Conservation (phyloP, 2,888 invertebrate genomes). For the Xestia c-nigrum region DNA sequence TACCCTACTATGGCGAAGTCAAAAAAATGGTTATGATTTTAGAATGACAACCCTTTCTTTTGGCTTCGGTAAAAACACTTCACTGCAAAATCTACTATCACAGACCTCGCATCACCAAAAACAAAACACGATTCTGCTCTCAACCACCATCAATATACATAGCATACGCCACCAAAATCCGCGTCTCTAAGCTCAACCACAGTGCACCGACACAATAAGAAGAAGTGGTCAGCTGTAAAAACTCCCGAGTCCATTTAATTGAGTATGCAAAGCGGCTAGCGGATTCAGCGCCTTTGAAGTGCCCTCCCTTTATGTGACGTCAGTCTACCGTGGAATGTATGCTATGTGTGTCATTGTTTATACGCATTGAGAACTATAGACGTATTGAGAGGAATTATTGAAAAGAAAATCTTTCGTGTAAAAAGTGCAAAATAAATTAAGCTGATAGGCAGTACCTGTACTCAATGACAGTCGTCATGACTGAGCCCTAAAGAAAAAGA, state of each 20-base stretch:
- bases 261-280: conserved; percentile 68
- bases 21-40: no score
- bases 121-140: conserved; percentile 24
- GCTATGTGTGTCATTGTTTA: conserved; percentile 20
- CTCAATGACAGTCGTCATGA: no score
- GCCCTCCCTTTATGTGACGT: conserved; percentile 48
- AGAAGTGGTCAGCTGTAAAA: conserved; percentile 59
- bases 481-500: no score
- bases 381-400: conserved; percentile 5
- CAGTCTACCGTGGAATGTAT: conserved; percentile 20
- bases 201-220: conserved; percentile 44
- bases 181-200: conserved; percentile 31
- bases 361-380: conserved; percentile 3
- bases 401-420: background rate
- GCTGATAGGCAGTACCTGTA: no score
- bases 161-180: conserved; percentile 39
- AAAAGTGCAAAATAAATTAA: no score
- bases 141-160: conserved; percentile 20
- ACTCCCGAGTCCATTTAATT: conserved; percentile 64
- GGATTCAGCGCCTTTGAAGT: conserved; percentile 55
- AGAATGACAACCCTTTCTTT: no score
- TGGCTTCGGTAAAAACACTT: background rate
- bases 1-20: no score
- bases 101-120: conserved; percentile 4
- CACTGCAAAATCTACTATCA: background rate